These are phyloP conservation scores for Galendromus occidentalis DNA, from an alignment of 1,140 invertebrate species.

Conservation along the genomic window DNA sequence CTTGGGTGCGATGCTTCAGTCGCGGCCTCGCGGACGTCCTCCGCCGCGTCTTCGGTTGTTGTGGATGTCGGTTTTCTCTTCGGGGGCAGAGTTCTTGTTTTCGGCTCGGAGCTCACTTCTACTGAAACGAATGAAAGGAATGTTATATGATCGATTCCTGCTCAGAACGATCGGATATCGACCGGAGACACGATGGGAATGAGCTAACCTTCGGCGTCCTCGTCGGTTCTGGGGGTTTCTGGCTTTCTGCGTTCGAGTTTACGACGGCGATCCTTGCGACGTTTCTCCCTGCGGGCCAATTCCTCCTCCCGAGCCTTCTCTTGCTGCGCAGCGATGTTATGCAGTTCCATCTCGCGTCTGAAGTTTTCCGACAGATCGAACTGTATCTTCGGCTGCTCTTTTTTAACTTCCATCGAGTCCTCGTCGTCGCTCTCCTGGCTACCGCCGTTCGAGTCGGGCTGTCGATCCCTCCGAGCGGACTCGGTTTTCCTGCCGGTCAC, in stretches of 20 bases:
- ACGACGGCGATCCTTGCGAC: not conserved
- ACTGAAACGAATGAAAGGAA: no score
- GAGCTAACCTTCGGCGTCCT: not conserved
- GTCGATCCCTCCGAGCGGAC: not conserved
- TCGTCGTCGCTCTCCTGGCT: not conserved
- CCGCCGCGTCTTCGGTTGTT: no score
- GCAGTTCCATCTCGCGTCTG: slow-evolving; percentile 1
- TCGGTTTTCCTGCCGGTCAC: not conserved
- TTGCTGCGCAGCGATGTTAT: not conserved
- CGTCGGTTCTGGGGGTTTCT: not conserved
- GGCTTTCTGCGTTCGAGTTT: not conserved
- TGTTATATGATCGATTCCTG: no score
- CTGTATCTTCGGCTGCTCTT: not conserved
- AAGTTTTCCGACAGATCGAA: slow-evolving; percentile 1
- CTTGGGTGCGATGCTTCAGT: no score
- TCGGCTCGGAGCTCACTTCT: no score
- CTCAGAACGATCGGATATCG: no score
- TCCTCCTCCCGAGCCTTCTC: not conserved
- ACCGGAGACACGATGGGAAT: no score
- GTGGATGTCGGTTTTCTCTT: no score
- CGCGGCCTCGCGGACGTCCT: no score
- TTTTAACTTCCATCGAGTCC: not conserved
- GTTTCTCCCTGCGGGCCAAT: not conserved
- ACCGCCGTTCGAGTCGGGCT: not conserved
- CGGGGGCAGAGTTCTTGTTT: no score